These are phyloP conservation scores for Neopelma chrysocephalum DNA, from an alignment of 2,797 vertebrate genomes.

Conservation along the genomic window DNA sequence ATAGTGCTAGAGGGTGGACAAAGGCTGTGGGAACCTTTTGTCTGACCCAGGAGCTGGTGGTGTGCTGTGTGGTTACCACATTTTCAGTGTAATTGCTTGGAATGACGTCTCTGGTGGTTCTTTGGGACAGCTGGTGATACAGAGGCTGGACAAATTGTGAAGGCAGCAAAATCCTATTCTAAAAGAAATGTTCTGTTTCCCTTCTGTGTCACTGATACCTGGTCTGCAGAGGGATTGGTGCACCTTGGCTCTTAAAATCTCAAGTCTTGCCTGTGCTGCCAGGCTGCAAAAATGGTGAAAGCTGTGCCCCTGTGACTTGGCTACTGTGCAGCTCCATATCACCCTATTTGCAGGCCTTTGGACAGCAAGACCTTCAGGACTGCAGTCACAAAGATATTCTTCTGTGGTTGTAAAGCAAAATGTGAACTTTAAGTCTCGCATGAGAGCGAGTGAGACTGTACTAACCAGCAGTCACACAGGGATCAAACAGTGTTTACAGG, in stretches of 20 bases:
- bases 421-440: neutral
- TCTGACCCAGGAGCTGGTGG: neutral
- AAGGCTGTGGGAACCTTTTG: neutral
- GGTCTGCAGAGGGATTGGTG: neutral
- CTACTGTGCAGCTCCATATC: fast-evolving
- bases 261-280: fast-evolving
- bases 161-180: neutral
- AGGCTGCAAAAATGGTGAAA: neutral
- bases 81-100: neutral
- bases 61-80: fast-evolving
- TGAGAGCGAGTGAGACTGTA: fast-evolving
- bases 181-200: neutral
- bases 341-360: neutral
- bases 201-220: neutral
- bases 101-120: fast-evolving
- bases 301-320: neutral
- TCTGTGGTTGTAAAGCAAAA: neutral
- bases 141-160: neutral
- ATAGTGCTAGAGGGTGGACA: neutral
- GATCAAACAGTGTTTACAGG: slow-evolving; percentile 31
- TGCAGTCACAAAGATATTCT: neutral
- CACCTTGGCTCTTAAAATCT: neutral
- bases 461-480: neutral
- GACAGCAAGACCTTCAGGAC: neutral
- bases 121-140: neutral